These are phyloP conservation scores for Turnix velox DNA, from an alignment of 2,113 vertebrate species.

Conservation along the genomic window DNA sequence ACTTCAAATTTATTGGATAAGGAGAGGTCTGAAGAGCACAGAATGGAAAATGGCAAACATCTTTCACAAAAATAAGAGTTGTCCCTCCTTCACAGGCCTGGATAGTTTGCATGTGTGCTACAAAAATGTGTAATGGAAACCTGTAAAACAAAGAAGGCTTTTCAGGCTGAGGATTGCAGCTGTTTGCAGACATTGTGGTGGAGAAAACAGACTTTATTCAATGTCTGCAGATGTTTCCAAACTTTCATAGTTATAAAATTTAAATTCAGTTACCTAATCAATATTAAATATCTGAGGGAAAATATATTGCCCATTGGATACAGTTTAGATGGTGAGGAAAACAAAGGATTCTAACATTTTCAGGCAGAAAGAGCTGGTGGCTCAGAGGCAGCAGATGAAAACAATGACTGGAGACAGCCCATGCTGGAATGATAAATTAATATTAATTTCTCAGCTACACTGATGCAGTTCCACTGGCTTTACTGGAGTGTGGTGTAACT, in stretches of 20 bases:
- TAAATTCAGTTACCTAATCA: constrained; percentile 57
- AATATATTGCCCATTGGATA: constrained; percentile 21
- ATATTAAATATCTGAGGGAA: constrained; percentile 45
- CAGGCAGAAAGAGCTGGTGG: constrained; percentile 7
- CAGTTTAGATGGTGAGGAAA: constrained; percentile 4
- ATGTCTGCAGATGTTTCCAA: constrained; percentile 55
- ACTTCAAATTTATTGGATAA: constrained; percentile 16
- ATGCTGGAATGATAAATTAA: not conserved
- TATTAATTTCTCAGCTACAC: not conserved
- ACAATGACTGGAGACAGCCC: not conserved
- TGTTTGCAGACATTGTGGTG: constrained; percentile 43
- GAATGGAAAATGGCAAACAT: constrained; percentile 50
- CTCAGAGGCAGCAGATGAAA: constrained; percentile 40
- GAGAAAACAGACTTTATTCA: constrained; percentile 53
- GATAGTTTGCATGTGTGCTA: constrained; percentile 47
- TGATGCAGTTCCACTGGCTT: not conserved
- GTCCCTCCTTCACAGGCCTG: not conserved
- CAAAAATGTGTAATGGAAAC: constrained; percentile 63
- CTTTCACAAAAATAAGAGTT: constrained; percentile 38
- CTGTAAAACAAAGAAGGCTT: constrained; percentile 55
- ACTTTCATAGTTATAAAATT: constrained; percentile 38
- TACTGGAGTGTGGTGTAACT: not conserved
- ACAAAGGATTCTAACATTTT: constrained; percentile 34
- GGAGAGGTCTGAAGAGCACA: not conserved
- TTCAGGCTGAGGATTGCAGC: constrained; percentile 54